phyloP scores from a whole-genome alignment of 2,888 invertebrate species.

The Hyalella azteca region DNA sequence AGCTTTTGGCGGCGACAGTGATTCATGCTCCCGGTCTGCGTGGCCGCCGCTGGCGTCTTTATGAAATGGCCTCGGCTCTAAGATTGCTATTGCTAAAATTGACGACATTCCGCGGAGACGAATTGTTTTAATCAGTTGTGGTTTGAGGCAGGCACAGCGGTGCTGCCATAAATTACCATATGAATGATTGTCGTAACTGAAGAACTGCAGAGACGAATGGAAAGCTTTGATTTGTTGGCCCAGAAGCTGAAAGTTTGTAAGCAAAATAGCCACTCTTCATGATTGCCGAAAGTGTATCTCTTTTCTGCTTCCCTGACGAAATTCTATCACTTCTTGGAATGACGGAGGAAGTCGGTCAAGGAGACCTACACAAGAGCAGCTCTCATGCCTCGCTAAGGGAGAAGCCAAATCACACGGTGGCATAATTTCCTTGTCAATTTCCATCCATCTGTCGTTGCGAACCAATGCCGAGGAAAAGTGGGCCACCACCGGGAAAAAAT shows the following conservation, averaged over 20 bases:
- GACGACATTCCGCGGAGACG: slow-evolving; percentile 7
- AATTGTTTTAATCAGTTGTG: slow-evolving; percentile 23
- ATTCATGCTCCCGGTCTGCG: slow-evolving; percentile 11
- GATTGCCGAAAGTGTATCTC: no score
- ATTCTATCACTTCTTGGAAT: no score
- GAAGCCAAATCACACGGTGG: no score
- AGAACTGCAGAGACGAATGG: neutral
- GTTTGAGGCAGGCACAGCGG: neutral
- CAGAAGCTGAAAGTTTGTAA: neutral
- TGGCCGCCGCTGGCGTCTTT: neutral
- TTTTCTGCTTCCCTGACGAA: no score
- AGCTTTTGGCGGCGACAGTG: slow-evolving; percentile 20
- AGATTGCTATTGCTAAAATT: neutral
- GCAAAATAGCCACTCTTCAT: no score
- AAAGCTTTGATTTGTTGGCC: neutral
- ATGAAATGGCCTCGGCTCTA: neutral
- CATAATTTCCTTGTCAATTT: no score
- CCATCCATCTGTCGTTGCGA: no score
- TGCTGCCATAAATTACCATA: neutral
- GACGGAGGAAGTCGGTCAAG: no score
- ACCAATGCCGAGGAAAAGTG: no score
- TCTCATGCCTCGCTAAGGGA: no score
- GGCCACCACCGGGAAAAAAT: no score
- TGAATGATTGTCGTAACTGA: neutral
- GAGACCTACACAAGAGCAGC: no score